Percentiles rank a stretch among this genome's conserved stretches.
These are phyloP conservation scores for Oscheius sp. DNA, from an alignment of 2,888 invertebrate genomes.

Conservation along the genomic window DNA sequence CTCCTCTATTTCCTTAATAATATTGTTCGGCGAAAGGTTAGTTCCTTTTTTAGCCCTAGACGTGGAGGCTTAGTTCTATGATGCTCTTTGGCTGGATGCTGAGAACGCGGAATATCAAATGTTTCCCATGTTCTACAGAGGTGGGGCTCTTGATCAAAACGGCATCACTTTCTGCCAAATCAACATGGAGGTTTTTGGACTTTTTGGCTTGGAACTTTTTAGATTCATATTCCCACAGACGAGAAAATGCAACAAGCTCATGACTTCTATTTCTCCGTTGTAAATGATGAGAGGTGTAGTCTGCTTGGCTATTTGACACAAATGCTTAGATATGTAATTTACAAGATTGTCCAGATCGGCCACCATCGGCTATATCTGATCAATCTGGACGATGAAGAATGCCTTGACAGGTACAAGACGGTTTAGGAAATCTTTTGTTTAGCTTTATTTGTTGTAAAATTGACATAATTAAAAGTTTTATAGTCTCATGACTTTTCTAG, in stretches of 20 bases:
- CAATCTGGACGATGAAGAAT: background rate
- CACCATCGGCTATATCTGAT: slow-evolving; percentile 2
- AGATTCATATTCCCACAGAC: background rate
- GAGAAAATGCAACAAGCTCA: background rate
- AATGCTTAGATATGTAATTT: slow-evolving; percentile 1
- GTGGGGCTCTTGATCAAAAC: background rate
- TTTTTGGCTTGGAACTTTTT: too few relatives aligned
- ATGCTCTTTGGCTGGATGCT: background rate
- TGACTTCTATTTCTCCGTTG: background rate
- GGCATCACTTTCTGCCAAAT: background rate
- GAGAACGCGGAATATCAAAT: background rate
- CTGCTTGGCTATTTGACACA: too few relatives aligned
- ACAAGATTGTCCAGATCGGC: background rate
- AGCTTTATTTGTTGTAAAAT: too few relatives aligned
- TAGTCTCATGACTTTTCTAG: too few relatives aligned
- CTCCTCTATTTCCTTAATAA: background rate
- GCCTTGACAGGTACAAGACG: background rate
- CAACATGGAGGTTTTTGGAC: background rate
- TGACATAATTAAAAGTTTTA: too few relatives aligned
- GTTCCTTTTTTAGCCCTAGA: too few relatives aligned
- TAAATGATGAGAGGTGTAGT: background rate
- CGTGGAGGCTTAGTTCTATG: background rate
- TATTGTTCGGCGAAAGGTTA: background rate
- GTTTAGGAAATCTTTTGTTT: background rate
- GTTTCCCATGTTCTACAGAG: slow-evolving; percentile 2